Evolutionary conservation across 1,140 invertebrate species (phyloP), one percentile per base, ranked within the genome.

Genomic region (Reticulitermes speratus): DNA sequence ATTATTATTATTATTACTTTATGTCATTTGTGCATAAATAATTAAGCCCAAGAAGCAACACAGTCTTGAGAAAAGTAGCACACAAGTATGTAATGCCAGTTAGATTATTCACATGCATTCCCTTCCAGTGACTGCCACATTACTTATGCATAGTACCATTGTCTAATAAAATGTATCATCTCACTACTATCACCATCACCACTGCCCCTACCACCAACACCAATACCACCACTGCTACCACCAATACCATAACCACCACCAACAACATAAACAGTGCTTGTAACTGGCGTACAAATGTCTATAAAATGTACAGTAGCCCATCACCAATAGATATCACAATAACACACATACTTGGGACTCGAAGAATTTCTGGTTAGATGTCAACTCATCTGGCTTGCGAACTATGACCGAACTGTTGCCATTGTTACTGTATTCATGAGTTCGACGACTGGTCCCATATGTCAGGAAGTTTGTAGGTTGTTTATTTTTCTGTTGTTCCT

Each of bases 351-450:
- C 82, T 83, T 88, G 85, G 87, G 89, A 89, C 81, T 89, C 88
- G 19, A 88, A 45, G 9, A 90, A 87, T 88, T 89, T 91, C 44
- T 90, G 87, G 85, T 89, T 88, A 30, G 86, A 69, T 84, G 88
- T 88, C 0, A 87, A 88, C 16, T 88, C 85, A 25, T 38, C 87
- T 82, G n/a, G 85, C 87, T 86, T 82, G 83, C 86, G 89, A 55
- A 92, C 88, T 38, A 91, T 89, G 19, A 92, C 90, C 14, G 91
- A 90, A 25, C 91, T 89, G 87, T 92, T 92, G 81, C 92, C 92
- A 86, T 91, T 90, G 87, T 88, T 92, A 65, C 89, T 91, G 85
- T 92, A 92, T 32, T 90, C 89, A 84, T 89, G 91, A 25, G 89
- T 91, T 86, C 90, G 89, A 21, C 91, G 89, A 87, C 90, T 92